Base-by-base conservation (phyloP, 2,113 vertebrate species). In the Mungos mungo region DNA sequence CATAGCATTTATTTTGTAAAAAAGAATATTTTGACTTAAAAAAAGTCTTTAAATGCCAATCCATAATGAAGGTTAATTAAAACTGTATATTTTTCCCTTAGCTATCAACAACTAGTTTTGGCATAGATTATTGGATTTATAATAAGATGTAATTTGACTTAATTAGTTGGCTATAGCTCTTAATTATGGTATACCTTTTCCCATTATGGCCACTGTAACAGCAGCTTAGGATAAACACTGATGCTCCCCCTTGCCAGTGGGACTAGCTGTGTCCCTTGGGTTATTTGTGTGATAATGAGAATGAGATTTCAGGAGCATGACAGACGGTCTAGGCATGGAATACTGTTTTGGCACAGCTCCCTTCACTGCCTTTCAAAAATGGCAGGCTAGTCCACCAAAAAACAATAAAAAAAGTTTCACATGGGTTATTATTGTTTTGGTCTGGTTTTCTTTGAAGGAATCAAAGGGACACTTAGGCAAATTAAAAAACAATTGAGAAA, bases 81-180 rank as follows among this genome's bases (percentile, higher is more conserved):
- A 98, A 87, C 35, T 87, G 27, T 96, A 97, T 98, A 72, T 41
- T 21, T 97, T 98, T 65, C 92, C 97, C 95, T 91, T 81, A 98
- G 89, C 66, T 98, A 97, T 98, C 88, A 97, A 97, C 86, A 71
- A 85, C 95, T 97, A 96, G 81, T 97, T 84, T 97, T 97, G 98
- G 88, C 97, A 95, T 97, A 97, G 95, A 96, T 94, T 89, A 93
- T 82, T 93, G 74, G 71, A 45, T 98, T 98, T 98, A 97, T 95
- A 98, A 96, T 98, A 90, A 97, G 97, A 82, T 72, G n/a, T 97
- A 98, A 98, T 96, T 98, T 98, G 96, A 97, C 97, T 97, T 98
- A 98, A 98, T 98, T 98, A 98, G 96, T 98, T 98, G 93, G 45
- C 94, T 90, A 97, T 97, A 97, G 97, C 93, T 98, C 95, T 96